Conservation (phyloP, 30 jellyfish, hydroid and myxozoan genomes). For the Cassiopea andromeda region DNA sequence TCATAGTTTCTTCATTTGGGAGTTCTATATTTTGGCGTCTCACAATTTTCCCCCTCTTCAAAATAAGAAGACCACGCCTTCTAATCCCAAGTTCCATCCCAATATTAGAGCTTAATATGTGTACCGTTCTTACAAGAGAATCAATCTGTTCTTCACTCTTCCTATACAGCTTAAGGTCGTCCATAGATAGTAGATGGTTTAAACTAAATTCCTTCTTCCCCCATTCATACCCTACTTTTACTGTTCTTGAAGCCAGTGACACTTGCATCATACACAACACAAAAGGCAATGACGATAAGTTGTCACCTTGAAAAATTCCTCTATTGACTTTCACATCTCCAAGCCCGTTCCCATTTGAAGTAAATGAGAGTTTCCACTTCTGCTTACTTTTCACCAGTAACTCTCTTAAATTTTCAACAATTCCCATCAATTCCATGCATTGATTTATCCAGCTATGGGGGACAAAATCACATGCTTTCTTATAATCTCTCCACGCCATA, state of each 20-base stretch:
- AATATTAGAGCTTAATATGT: slow-evolving; percentile 11
- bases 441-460: slow-evolving; percentile 34
- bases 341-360: slow-evolving; percentile 4
- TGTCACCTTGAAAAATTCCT: slow-evolving; percentile 46
- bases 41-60: slow-evolving; percentile 18
- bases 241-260: slow-evolving; percentile 5
- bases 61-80: background rate
- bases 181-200: slow-evolving; percentile 51
- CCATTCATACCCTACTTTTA: slow-evolving; percentile 14
- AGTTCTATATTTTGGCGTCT: background rate
- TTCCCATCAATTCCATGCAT: background rate
- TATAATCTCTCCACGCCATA: background rate
- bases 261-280: slow-evolving; percentile 33
- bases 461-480: slow-evolving; percentile 30
- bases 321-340: slow-evolving; percentile 16
- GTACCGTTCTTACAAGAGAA: slow-evolving; percentile 2
- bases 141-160: too few relatives aligned
- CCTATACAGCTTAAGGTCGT: slow-evolving; percentile 21
- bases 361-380: background rate
- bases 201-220: slow-evolving; percentile 11
- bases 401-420: slow-evolving; percentile 16
- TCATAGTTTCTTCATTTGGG: slow-evolving; percentile 7
- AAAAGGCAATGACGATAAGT: slow-evolving; percentile 16
- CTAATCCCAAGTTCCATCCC: slow-evolving; percentile 1
- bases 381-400: background rate